Evolutionary conservation across 1,140 invertebrate species (phyloP).

Genomic region (Tetranychus cinnabarinus): DNA sequence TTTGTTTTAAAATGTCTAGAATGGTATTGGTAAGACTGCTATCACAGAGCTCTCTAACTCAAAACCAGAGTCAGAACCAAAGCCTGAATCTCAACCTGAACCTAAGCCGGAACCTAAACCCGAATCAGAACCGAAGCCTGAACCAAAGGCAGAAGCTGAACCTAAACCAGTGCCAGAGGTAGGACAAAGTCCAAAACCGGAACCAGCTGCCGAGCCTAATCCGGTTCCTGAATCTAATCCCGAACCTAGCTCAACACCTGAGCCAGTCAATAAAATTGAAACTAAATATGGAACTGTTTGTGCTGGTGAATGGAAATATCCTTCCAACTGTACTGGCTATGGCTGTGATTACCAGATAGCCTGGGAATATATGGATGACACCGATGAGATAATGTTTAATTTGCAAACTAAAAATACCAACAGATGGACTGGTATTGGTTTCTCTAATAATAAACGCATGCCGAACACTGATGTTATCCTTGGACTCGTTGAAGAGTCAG

Average conservation of each 20-base stretch:
- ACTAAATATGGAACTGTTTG: slow-evolving; percentile 1
- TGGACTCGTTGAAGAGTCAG: slow-evolving; percentile 52
- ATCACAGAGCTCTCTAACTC: too few species aligned
- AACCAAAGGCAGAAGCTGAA: too few species aligned
- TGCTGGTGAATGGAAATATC: slow-evolving; percentile 38
- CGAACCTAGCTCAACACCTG: not conserved
- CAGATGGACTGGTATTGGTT: slow-evolving; percentile 79
- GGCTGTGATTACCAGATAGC: slow-evolving; percentile 57
- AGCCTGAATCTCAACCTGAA: too few species aligned
- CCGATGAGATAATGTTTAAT: slow-evolving; percentile 58
- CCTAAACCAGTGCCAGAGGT: too few species aligned
- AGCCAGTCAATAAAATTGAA: not conserved
- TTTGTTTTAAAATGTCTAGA: too few species aligned
- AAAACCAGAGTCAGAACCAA: too few species aligned
- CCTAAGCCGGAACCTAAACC: too few species aligned
- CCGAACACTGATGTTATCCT: slow-evolving; percentile 56
- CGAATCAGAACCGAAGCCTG: too few species aligned
- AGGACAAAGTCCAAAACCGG: too few species aligned
- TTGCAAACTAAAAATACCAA: slow-evolving; percentile 55
- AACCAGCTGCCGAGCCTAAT: too few species aligned
- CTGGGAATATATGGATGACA: slow-evolving; percentile 53
- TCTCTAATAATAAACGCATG: slow-evolving; percentile 65
- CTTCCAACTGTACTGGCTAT: slow-evolving; percentile 36
- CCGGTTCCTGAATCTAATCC: too few species aligned
- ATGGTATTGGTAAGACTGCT: too few species aligned